phyloP scores from a whole-genome alignment of 2,888 invertebrate genomes.

The Polymixis flavicincta region DNA sequence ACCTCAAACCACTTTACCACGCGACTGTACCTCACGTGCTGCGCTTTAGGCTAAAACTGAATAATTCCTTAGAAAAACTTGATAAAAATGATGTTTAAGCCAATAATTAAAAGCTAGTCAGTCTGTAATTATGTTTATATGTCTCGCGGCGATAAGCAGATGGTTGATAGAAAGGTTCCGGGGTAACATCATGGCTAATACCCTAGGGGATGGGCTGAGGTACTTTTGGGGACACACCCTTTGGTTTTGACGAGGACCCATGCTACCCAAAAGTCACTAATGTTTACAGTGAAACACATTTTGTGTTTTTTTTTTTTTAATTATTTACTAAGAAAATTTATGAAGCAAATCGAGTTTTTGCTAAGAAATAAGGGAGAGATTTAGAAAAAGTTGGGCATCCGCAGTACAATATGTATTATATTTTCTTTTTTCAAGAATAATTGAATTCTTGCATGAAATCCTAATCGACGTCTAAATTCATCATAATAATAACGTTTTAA shows the following conservation, averaged over 20 bases:
- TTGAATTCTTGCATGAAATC: not conserved
- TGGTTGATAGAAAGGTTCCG: constrained; percentile 61
- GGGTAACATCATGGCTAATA: constrained; percentile 27
- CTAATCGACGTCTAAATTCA: not conserved
- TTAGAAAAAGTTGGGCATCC: not conserved
- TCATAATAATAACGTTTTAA: constrained; percentile 7
- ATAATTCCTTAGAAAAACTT: constrained; percentile 58
- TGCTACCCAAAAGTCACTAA: not conserved
- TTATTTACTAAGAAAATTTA: not conserved
- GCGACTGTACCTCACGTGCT: constrained; percentile 61
- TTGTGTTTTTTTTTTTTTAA: not conserved
- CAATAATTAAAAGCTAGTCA: constrained; percentile 68
- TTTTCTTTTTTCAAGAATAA: not conserved
- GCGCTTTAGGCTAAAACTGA: constrained; percentile 51
- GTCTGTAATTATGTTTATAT: constrained; percentile 61
- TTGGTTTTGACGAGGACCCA: constrained; percentile 19
- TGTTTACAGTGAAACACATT: not conserved
- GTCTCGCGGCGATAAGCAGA: constrained; percentile 66
- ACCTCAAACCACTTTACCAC: constrained; percentile 11
- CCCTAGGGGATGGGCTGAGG: constrained; percentile 29
- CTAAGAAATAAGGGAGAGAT: too few relatives aligned
- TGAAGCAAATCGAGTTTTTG: too few relatives aligned
- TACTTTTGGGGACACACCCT: constrained; percentile 42
- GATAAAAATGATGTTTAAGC: constrained; percentile 63
- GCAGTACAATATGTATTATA: not conserved